Conservation (phyloP, 1,140 invertebrate genomes). For the Drosophila kurseongensis region DNA sequence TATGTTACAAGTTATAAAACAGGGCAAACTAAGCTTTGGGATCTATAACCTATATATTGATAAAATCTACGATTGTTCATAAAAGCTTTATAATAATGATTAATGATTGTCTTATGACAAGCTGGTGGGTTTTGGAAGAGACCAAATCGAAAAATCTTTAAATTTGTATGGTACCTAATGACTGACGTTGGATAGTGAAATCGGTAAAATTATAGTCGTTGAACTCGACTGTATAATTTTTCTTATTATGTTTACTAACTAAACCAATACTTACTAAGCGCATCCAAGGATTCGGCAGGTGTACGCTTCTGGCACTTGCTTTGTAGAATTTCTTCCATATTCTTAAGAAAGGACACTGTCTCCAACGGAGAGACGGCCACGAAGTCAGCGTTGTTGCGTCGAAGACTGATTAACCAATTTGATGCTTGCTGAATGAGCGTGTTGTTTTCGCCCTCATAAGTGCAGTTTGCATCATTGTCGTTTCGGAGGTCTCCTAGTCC, state of each 20-base stretch:
- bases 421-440: conserved; percentile 94
- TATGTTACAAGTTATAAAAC: too few relatives aligned
- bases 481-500: conserved; percentile 91
- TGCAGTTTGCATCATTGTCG: conserved; percentile 94
- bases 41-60: too few relatives aligned
- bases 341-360: conserved; percentile 88
- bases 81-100: too few relatives aligned
- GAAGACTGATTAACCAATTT: conserved; percentile 90
- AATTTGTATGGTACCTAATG: too few relatives aligned
- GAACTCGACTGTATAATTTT: neutral
- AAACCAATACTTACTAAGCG: conserved; percentile 85
- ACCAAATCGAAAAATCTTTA: too few relatives aligned
- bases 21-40: too few relatives aligned
- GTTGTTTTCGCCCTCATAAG: conserved; percentile 96
- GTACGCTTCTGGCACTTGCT: conserved; percentile 84
- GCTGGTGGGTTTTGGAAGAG: too few relatives aligned
- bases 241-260: neutral
- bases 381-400: conserved; percentile 85
- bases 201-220: too few relatives aligned
- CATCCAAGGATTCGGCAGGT: conserved; percentile 86
- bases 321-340: conserved; percentile 84
- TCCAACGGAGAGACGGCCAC: conserved; percentile 87
- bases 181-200: too few relatives aligned
- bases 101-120: too few relatives aligned
- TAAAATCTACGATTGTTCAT: too few relatives aligned